Evolutionary conservation across 2,797 vertebrate genomes (phyloP), one percentile per base, ranked within the genome.

Genomic region (Alfaro cultratus): DNA sequence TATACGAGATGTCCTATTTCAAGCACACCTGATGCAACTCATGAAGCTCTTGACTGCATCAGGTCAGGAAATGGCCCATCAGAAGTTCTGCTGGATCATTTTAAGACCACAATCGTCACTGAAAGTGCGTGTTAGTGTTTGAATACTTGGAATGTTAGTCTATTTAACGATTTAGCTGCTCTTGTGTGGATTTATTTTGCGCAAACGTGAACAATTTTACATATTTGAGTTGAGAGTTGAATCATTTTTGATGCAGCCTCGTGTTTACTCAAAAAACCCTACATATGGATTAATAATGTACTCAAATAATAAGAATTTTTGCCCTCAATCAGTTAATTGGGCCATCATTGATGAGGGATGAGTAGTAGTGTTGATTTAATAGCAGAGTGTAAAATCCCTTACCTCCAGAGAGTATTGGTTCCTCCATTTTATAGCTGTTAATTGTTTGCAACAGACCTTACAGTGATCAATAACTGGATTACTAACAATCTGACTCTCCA

Each of bases 401-500:
- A 11, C 5, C 29, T 74, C 0, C 21, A 15, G 6, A n/a, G 49
- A 23, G 18, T 26, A 10, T 0, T 21, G 34, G 7, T 26, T 39
- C 62, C 47, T 76, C 39, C 12, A 43, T 67, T 36, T 34, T 34
- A 16, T 26, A 11, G 39, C 4, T 62, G 36, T 13, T 64, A 2
- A 74, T 9, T 36, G 34, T n/a, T 73, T 71, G 21, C 18, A 74
- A 55, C 29, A 29, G 31, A n/a, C 18, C 21, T 76, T 21, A 36
- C 36, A 79, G 6, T 39, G 23, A 74, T 74, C 36, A 45, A 21
- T 41, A 16, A 43, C 47, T 4, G 45, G n/a, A 43, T 73, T 26
- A 55, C 26, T 7, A 51, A 67, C 41, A 29, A 39, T 16, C 68
- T 79, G 34, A 85, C 82, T 72, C 34, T 34, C 11, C n/a, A 29